Conservation (phyloP, 2,888 invertebrate species). For the Erebia palarica region DNA sequence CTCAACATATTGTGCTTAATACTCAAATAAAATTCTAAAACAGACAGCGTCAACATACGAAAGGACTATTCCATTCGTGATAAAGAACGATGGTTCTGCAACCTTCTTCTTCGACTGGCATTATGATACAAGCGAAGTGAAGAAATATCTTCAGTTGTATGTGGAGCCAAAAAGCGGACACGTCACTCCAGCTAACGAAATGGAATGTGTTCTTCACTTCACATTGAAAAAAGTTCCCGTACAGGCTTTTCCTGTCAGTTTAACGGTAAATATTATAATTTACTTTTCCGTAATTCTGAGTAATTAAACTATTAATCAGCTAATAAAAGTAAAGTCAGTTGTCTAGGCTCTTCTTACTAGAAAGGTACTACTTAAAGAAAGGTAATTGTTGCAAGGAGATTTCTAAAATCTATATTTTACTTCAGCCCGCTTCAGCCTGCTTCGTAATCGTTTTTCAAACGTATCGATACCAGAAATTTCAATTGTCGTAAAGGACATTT, state of each 20-base stretch:
- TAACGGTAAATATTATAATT: conserved; percentile 53
- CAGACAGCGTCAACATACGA: conserved; percentile 75
- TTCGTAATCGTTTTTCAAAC: too few species aligned
- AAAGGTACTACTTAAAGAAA: too few species aligned
- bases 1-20: too few species aligned
- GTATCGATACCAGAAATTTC: too few species aligned
- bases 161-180: conserved; percentile 68
- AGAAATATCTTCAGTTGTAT: conserved; percentile 64
- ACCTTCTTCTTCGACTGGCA: conserved; percentile 73
- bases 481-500: too few species aligned
- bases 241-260: conserved; percentile 62
- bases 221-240: conserved; percentile 69
- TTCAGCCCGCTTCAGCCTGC: background rate
- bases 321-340: background rate
- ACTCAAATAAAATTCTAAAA: conserved; percentile 22
- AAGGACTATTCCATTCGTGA: conserved; percentile 64
- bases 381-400: background rate
- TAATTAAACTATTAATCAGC: too few species aligned
- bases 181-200: conserved; percentile 59
- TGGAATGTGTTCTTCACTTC: conserved; percentile 64
- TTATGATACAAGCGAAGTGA: conserved; percentile 58
- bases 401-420: background rate
- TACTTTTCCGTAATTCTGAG: too few species aligned
- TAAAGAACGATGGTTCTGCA: conserved; percentile 73
- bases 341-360: background rate